Evolutionary conservation across 2,113 vertebrate species (phyloP).

Genomic region (Hydropotes inermis): DNA sequence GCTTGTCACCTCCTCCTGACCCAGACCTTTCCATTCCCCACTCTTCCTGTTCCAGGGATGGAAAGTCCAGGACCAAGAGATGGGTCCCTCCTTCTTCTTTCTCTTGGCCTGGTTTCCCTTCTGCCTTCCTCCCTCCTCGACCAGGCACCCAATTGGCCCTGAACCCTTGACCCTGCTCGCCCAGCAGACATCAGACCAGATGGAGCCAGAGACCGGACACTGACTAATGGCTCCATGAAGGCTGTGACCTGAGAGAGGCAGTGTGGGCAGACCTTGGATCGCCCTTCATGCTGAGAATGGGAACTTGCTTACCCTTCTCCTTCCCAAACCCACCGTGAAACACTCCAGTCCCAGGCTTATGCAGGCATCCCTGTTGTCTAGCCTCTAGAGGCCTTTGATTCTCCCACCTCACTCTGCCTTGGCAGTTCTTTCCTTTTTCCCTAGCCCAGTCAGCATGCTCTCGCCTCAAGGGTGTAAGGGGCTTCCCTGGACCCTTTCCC

Average conservation of each 20-base stretch:
- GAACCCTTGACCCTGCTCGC: neutral
- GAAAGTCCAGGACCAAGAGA: conserved; percentile 8
- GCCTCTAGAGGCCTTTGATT: neutral
- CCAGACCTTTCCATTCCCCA: conserved; percentile 35
- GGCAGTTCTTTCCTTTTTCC: neutral
- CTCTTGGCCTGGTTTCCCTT: neutral
- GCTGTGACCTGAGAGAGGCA: neutral
- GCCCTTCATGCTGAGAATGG: neutral
- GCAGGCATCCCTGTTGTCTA: neutral
- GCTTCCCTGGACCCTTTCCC: neutral
- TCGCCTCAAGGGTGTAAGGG: neutral
- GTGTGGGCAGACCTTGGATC: neutral
- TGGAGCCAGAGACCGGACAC: neutral
- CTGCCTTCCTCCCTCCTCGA: neutral
- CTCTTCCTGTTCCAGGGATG: conserved; percentile 45
- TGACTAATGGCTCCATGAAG: neutral
- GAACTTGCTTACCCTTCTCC: neutral
- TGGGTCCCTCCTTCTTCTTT: neutral
- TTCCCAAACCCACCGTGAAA: neutral
- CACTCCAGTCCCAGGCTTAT: neutral
- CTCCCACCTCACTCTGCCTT: too few species aligned
- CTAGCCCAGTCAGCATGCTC: neutral
- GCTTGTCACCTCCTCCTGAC: conserved; percentile 23
- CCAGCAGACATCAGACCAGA: neutral
- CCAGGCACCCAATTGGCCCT: neutral